Percentiles rank a stretch among this genome's conserved stretches.
These are phyloP conservation scores for Zaprionus tsacasi DNA, from an alignment of 1,140 invertebrate genomes.

Conservation along the genomic window DNA sequence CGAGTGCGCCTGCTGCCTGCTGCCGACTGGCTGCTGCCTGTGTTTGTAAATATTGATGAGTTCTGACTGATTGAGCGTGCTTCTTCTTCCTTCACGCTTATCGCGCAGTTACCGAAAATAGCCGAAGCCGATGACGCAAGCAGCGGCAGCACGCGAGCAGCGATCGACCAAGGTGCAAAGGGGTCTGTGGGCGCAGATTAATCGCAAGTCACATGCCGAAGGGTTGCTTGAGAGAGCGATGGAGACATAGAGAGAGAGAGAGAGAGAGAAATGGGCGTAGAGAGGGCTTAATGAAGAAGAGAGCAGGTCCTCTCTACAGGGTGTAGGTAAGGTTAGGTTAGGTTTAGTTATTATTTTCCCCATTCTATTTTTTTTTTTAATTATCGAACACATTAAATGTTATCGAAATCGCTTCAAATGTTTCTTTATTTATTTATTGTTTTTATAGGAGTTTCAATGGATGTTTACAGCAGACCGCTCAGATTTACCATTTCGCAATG, in stretches of 20 bases:
- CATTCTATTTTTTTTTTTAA: too few species aligned
- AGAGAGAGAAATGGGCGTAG: background rate
- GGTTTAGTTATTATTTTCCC: too few species aligned
- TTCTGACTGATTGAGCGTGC: slow-evolving; percentile 60
- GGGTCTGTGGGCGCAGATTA: background rate
- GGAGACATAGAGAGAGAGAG: too few species aligned
- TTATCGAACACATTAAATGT: background rate
- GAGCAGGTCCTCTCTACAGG: background rate
- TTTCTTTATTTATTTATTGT: background rate
- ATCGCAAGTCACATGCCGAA: background rate
- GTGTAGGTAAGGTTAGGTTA: too few species aligned
- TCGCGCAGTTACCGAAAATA: slow-evolving; percentile 26
- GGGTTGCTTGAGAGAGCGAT: background rate
- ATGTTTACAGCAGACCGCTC: background rate
- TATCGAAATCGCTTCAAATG: background rate
- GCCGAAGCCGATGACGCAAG: background rate
- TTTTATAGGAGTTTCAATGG: background rate
- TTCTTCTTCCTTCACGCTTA: slow-evolving; percentile 61
- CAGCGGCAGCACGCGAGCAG: background rate
- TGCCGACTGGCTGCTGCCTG: background rate
- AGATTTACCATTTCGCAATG: background rate
- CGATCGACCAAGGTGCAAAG: background rate
- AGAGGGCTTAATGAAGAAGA: background rate
- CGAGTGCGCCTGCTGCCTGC: background rate
- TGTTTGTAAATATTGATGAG: slow-evolving; percentile 54